Evolutionary conservation across 2,113 vertebrate species (phyloP).

Genomic region (Petaurus breviceps): DNA sequence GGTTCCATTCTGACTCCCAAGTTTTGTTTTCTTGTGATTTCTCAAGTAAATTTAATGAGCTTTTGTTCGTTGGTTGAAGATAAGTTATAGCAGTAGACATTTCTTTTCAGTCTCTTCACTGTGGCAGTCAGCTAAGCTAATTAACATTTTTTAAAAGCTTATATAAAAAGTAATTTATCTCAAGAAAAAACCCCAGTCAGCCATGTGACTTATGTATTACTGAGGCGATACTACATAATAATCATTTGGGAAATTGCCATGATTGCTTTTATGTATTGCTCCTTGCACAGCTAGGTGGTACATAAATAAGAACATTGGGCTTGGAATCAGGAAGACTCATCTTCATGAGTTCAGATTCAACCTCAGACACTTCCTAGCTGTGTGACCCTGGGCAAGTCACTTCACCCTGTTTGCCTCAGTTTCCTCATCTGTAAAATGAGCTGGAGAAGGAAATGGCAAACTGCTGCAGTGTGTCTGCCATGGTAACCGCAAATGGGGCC

Average conservation of each 20-base stretch:
- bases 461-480: neutral
- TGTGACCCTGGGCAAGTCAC: neutral
- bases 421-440: neutral
- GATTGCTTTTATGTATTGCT: neutral
- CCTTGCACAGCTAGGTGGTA: neutral
- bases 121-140: neutral
- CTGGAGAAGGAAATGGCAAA: neutral
- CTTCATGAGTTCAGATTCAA: neutral
- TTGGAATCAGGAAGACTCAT: neutral
- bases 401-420: neutral
- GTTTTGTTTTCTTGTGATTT: neutral
- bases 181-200: neutral
- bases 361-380: neutral
- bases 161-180: conserved; percentile 6
- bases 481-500: neutral
- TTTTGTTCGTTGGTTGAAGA: neutral
- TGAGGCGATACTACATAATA: neutral
- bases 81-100: neutral
- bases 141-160: too few species aligned
- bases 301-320: neutral
- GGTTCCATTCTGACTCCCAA: neutral
- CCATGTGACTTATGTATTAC: neutral
- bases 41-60: neutral
- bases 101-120: neutral
- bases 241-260: neutral